Base-by-base conservation (phyloP, 1,140 invertebrate species). In the Rhyacophila brunnea region DNA sequence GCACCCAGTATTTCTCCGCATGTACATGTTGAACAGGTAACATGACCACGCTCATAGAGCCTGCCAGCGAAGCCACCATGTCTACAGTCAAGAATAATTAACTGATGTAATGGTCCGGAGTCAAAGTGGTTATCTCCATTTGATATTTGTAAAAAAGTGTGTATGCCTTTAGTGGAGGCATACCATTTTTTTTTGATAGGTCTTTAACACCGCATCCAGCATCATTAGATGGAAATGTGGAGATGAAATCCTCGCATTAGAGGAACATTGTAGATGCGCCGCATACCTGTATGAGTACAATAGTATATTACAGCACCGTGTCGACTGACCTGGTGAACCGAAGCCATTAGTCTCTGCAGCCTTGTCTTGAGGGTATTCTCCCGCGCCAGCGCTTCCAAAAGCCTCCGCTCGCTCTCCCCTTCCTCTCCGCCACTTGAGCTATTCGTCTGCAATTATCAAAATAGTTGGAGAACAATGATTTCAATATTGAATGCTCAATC, bases 381-480 rank as follows among this genome's bases (percentile, higher is more conserved):
- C 32, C 61, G 43, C 9, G 61, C 61, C 34, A 64, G 53, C 13
- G 61, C 61, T 49, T 64, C 61, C 36, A 64, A 48, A 17, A 64
- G 53, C 38, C 61, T 48, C 18, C 61, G 53, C 48, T 64, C 61
- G 28, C 61, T 64, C 48, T 64, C 61, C 0, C 61, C 61, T n/a
- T 64, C 61, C 35, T 64, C 61, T 0, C 53, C 54, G 0, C 56
- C 56, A 23, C 51, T 64, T 2, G 46, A 64, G 38, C 60, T 63
- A 38, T 53, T 58, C 5, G 50, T 55, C 60, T 63, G 44, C 0
- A 63, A 63, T 50, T 15, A n/a, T n/a, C n/a, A 11, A 2, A 23
- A 40, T 32, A 13, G 23, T 28, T 28, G 3, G 9, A 28, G 23
- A 28, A 28, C n/a, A n/a, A n/a, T n/a, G n/a, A n/a, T n/a, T n/a